Evolutionary conservation across 2,113 vertebrate species (phyloP).

Genomic region (Equus przewalskii): DNA sequence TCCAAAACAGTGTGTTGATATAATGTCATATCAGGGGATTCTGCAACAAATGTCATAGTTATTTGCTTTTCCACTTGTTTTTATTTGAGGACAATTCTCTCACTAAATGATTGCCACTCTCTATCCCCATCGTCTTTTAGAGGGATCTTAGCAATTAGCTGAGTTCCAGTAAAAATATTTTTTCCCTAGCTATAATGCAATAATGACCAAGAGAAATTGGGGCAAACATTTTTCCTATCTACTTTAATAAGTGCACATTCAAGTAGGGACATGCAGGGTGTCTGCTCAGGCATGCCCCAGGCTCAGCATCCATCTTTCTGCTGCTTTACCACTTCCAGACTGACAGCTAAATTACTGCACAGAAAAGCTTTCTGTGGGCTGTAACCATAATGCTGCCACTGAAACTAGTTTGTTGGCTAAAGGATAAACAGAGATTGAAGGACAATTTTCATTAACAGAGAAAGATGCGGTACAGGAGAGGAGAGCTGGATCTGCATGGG

Average conservation of each 20-base stretch:
- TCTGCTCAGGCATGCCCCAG: conserved; percentile 80
- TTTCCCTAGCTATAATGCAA: conserved; percentile 70
- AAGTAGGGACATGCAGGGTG: conserved; percentile 77
- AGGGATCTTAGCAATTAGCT: conserved; percentile 81
- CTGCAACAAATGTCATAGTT: conserved; percentile 79
- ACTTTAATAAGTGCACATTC: conserved; percentile 83
- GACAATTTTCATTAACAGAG: conserved; percentile 75
- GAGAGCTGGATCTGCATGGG: background rate
- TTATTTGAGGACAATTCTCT: conserved; percentile 83
- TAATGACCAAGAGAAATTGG: conserved; percentile 76
- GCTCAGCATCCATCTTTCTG: conserved; percentile 86
- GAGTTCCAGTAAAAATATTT: conserved; percentile 81
- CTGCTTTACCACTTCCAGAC: conserved; percentile 85
- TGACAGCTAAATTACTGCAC: conserved; percentile 88
- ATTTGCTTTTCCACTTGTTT: conserved; percentile 84
- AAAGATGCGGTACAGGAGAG: conserved; percentile 8
- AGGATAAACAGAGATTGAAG: conserved; percentile 76
- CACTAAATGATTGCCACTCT: background rate
- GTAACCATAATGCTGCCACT: conserved; percentile 82
- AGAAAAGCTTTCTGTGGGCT: conserved; percentile 86
- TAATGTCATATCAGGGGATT: conserved; percentile 74
- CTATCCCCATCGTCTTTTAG: background rate
- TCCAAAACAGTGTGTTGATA: conserved; percentile 80
- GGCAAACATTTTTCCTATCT: conserved; percentile 81
- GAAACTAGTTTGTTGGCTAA: conserved; percentile 82